phyloP scores from a whole-genome alignment of 1,140 invertebrate genomes.

The Ericerus pela region DNA sequence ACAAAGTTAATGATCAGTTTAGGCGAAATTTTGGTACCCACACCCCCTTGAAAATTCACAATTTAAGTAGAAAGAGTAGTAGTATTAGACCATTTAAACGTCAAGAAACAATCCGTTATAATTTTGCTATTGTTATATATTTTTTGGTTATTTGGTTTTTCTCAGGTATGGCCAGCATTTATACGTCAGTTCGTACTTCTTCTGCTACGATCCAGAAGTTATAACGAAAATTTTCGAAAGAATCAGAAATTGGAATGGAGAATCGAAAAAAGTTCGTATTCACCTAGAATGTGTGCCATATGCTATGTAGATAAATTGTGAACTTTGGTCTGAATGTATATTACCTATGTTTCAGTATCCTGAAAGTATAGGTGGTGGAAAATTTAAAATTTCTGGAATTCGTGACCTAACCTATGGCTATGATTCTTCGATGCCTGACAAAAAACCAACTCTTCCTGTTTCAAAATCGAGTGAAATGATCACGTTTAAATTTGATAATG shows the following conservation, averaged over 20 bases:
- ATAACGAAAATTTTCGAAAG: constrained; percentile 70
- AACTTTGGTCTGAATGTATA: not conserved
- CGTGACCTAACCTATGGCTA: constrained; percentile 82
- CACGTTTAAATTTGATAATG: constrained; percentile 84
- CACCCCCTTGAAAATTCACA: no score
- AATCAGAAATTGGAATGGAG: constrained; percentile 56
- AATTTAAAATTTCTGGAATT: constrained; percentile 55
- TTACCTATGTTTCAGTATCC: constrained; percentile 52
- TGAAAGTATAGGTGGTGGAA: constrained; percentile 44
- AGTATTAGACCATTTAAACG: no score
- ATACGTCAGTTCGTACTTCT: constrained; percentile 72
- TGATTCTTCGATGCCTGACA: constrained; percentile 56
- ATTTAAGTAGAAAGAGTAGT: no score
- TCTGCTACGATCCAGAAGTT: constrained; percentile 56
- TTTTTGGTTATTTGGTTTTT: constrained; percentile 18
- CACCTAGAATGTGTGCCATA: not conserved
- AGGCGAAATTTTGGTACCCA: no score
- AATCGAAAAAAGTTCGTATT: constrained; percentile 41
- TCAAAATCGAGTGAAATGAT: constrained; percentile 84
- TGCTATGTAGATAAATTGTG: not conserved
- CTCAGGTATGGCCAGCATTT: constrained; percentile 66
- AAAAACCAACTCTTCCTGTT: constrained; percentile 58
- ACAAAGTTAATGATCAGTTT: no score
- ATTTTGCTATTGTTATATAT: no score
- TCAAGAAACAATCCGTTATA: no score